Percentiles rank a stretch among this genome's conserved stretches.
Evolutionary conservation across 1,140 invertebrate species (phyloP).

Genomic region (Neotoxoptera formosana): DNA sequence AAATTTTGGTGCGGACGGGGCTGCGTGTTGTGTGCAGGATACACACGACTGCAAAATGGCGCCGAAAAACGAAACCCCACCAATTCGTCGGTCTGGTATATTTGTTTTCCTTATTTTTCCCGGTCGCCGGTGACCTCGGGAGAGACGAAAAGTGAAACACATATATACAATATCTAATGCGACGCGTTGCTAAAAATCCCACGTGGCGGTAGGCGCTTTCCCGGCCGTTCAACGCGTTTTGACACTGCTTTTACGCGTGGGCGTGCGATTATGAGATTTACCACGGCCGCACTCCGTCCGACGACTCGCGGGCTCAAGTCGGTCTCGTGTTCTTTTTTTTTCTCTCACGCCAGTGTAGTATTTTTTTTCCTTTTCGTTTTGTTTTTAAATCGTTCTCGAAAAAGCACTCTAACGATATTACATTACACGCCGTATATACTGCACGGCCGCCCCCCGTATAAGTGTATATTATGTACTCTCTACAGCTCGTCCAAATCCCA

Average conservation of each 20-base stretch:
- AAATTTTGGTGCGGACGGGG: too few relatives aligned
- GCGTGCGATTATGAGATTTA: constrained; percentile 16
- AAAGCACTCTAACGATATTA: constrained; percentile 8
- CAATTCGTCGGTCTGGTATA: background rate
- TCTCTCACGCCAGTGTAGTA: background rate
- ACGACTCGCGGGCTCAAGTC: background rate
- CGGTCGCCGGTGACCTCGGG: background rate
- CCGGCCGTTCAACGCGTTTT: background rate
- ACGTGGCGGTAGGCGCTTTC: background rate
- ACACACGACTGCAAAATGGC: background rate
- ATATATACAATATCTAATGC: too few relatives aligned
- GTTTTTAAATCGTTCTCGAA: background rate
- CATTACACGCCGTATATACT: too few relatives aligned
- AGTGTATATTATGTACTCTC: background rate
- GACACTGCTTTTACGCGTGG: background rate
- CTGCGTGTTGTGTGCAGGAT: background rate
- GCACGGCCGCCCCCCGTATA: background rate
- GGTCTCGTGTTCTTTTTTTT: background rate
- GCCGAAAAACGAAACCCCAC: background rate
- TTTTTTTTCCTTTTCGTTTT: background rate
- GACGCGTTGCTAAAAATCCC: background rate
- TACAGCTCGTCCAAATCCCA: background rate
- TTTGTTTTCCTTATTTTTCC: background rate
- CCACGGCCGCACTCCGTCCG: background rate
- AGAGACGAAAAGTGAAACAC: background rate